A percentile compares a stretch with the other conserved stretches of the same genome.
These are phyloP conservation scores for Gastracanthus pulcherrimus DNA, from an alignment of 2,888 invertebrate genomes.

Conservation along the genomic window DNA sequence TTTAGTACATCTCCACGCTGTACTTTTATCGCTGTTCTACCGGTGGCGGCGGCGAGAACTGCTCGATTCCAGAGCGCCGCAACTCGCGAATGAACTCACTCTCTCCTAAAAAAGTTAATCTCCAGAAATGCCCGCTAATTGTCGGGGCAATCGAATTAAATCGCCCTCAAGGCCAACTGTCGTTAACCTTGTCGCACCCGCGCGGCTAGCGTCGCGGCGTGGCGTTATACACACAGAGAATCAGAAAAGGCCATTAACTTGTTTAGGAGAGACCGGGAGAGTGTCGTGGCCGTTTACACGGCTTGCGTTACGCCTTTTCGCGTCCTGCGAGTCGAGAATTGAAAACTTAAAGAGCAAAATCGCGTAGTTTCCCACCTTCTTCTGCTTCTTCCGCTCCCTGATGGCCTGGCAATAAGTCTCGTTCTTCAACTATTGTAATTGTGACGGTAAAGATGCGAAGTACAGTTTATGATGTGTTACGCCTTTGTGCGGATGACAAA, in stretches of 20 bases:
- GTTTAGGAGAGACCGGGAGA: slow-evolving; percentile 29
- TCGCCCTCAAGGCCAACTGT: slow-evolving; percentile 53
- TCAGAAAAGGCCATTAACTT: slow-evolving; percentile 55
- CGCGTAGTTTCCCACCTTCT: slow-evolving; percentile 25
- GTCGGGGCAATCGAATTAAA: slow-evolving; percentile 53
- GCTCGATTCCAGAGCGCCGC: no score
- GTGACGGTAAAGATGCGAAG: neutral
- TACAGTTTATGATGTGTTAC: neutral
- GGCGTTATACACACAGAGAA: slow-evolving; percentile 18
- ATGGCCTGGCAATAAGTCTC: neutral
- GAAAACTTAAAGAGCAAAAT: slow-evolving; percentile 46
- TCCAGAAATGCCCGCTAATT: slow-evolving; percentile 52
- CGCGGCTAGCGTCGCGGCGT: neutral
- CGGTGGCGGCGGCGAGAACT: neutral
- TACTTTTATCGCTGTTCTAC: slow-evolving; percentile 35
- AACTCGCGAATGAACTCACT: slow-evolving; percentile 7
- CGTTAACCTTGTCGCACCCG: slow-evolving; percentile 51
- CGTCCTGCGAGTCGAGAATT: neutral
- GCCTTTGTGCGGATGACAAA: no score
- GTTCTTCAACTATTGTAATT: slow-evolving; percentile 1
- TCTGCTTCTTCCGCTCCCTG: neutral
- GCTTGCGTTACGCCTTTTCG: neutral
- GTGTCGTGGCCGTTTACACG: slow-evolving; percentile 7
- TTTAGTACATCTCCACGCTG: slow-evolving; percentile 12
- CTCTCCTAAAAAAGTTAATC: slow-evolving; percentile 41